Evolutionary conservation across 2,888 invertebrate species (phyloP), one percentile per base, ranked within the genome.

Genomic region (Odontomyia ornata): DNA sequence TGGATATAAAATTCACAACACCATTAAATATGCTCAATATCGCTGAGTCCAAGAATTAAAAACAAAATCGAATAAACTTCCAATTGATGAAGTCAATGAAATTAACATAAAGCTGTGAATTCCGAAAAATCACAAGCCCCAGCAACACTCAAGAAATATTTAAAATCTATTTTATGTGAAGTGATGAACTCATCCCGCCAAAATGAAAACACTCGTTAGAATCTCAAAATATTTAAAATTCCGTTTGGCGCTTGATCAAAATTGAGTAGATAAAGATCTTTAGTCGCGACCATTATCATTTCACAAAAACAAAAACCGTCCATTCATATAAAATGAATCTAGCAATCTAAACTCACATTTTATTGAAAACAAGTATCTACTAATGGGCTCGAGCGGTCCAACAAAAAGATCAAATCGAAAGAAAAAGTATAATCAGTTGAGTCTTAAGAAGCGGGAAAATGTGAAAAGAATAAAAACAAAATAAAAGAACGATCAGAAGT

Each of bases 151-250:
- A 71, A 71, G n/a, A 64, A 71, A 47, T 25, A 71, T 5, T 36
- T 13, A 60, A 60, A 60, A 23, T 60, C 13, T 60, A 18, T 13
- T 52, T 52, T 18, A 18, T 15, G 23, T 47, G 23, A 57, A 36
- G 15, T 60, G 36, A 73, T 73, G 73, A 73, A 73, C 73, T 73
- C 73, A 73, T 73, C 47, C 25, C 18, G n/a, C 27, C 60, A 36
- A 65, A n/a, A n/a, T n/a, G n/a, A 28, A 64, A 64, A 65, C 3
- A 67, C 7, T 69, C 69, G 23, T 57, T 36, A 57, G 43, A 57
- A 57, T 57, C 57, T 52, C 36, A 57, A 73, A 73, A 73, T 73
- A 73, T 73, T 73, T 57, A 57, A 73, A 73, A 73, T 73, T 73
- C 57, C 73, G 60, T 57, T 73, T 73, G 73, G 73, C 73, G 73